Evolutionary conservation across 2,797 vertebrate species (phyloP), one percentile per base, ranked within the genome.

Genomic region (Chanos chanos): DNA sequence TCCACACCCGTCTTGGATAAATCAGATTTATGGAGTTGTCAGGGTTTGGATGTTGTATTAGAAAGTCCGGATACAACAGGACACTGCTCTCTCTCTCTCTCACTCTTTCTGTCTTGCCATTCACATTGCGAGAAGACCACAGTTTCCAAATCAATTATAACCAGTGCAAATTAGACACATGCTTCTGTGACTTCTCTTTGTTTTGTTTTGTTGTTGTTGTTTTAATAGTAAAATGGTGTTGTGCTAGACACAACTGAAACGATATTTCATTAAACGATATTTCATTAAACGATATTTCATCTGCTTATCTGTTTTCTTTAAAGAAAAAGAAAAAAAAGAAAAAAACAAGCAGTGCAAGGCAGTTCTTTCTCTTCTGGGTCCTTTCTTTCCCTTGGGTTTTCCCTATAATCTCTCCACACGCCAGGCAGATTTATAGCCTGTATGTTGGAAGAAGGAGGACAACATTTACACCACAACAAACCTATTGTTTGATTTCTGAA

Each of bases 401-500:
- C 9, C 31, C n/a, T n/a, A 4, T 60, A 59, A 52, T 48, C 49
- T 66, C 39, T 63, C 64, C 25, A n/a, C 39, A 47, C 48, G 33
- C 52, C 16, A 22, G 33, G 52, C 45, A 50, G 43, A 52, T 48
- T 22, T 44, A 55, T 68, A 40, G 48, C 51, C 30, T 24, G 15
- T n/a, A n/a, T 37, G 44, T 33, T 9, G 22, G 31, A 7, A 31
- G 2, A n/a, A 18, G 16, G 12, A n/a, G 51, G 33, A 37, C 47
- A 53, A 55, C n/a, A n/a, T n/a, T n/a, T n/a, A 63, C 12, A 66
- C 36, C 41, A 49, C 41, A 49, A 60, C 57, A 52, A 51, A 60
- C 59, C 57, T 62, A 61, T 45, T 59, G 57, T 61, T 76, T 51
- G 43, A 58, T 56, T 62, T 22, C 49, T 21, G 19, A 34, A 19